Percentiles rank a stretch among this genome's conserved stretches.
Evolutionary conservation across 2,113 vertebrate species (phyloP).

Genomic region (Galemys pyrenaicus): DNA sequence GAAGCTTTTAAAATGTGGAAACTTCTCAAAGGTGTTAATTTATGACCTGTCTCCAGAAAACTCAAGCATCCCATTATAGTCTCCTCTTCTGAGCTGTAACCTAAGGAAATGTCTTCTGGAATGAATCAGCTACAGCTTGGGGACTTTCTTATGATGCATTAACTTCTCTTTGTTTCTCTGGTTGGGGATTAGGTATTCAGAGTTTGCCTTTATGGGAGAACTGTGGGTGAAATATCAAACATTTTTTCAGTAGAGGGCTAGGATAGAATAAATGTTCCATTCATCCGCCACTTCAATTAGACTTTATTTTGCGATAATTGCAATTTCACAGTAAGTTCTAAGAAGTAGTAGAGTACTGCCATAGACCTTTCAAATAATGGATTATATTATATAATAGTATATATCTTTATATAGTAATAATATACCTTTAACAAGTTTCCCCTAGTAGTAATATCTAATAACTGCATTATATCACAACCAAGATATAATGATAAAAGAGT

Average conservation of each 20-base stretch:
- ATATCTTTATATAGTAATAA: too few relatives aligned
- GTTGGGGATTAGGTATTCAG: not conserved
- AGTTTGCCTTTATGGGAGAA: not conserved
- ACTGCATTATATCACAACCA: not conserved
- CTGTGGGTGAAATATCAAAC: not conserved
- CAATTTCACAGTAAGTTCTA: not conserved
- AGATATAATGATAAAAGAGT: not conserved
- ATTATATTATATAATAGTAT: too few relatives aligned
- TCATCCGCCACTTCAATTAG: not conserved
- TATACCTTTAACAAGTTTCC: not conserved
- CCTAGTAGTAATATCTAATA: not conserved
- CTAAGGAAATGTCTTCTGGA: not conserved
- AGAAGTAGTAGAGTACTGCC: not conserved
- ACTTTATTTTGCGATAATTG: not conserved
- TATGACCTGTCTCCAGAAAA: not conserved
- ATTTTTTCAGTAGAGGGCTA: not conserved
- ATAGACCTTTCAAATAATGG: too few relatives aligned
- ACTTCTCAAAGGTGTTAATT: conserved; percentile 1
- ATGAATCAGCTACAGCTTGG: not conserved
- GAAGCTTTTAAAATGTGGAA: conserved; percentile 18
- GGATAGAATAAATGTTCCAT: not conserved
- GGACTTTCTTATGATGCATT: not conserved
- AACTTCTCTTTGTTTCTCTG: not conserved
- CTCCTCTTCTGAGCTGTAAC: not conserved
- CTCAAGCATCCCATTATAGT: not conserved